A percentile compares a stretch with the other conserved stretches of the same genome.
phyloP scores from a whole-genome alignment of 2,888 invertebrate genomes.

The Pimpla rufipes region DNA sequence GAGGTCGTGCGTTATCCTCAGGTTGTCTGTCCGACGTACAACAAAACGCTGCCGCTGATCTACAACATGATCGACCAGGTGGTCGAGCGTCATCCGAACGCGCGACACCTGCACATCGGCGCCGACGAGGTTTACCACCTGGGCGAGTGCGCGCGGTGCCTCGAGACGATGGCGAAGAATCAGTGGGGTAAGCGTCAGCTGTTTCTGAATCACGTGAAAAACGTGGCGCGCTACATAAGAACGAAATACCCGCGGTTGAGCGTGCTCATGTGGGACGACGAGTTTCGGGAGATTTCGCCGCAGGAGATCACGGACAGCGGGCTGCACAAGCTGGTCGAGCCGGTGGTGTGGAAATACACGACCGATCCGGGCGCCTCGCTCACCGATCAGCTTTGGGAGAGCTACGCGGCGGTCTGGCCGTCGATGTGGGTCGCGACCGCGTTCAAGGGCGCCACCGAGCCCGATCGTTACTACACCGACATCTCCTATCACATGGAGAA shows the following conservation, averaged over 20 bases:
- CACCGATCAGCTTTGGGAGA: constrained; percentile 86
- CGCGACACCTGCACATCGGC: constrained; percentile 90
- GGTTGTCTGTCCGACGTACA: constrained; percentile 90
- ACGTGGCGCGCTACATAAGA: constrained; percentile 86
- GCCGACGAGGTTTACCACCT: constrained; percentile 93
- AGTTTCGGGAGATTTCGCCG: constrained; percentile 88
- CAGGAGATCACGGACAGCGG: constrained; percentile 85
- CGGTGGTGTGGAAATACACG: constrained; percentile 91
- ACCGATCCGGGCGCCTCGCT: constrained; percentile 84
- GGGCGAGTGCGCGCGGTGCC: constrained; percentile 88
- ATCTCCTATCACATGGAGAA: constrained; percentile 90
- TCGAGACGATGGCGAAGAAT: constrained; percentile 82
- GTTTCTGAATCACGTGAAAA: constrained; percentile 88
- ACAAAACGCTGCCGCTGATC: constrained; percentile 87
- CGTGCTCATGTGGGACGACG: constrained; percentile 94
- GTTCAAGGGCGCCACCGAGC: constrained; percentile 92
- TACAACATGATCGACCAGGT: constrained; percentile 91
- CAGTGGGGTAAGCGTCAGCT: constrained; percentile 87
- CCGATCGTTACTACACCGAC: constrained; percentile 86
- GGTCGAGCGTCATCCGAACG: constrained; percentile 86
- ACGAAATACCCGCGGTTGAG: constrained; percentile 86
- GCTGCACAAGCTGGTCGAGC: constrained; percentile 87
- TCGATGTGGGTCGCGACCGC: constrained; percentile 93
- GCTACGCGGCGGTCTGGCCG: constrained; percentile 88
- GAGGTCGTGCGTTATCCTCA: constrained; percentile 88